A percentile compares a stretch with the other conserved stretches of the same genome.
Evolutionary conservation across 2,113 vertebrate species (phyloP).

Genomic region (Onychorhynchus coronatus): DNA sequence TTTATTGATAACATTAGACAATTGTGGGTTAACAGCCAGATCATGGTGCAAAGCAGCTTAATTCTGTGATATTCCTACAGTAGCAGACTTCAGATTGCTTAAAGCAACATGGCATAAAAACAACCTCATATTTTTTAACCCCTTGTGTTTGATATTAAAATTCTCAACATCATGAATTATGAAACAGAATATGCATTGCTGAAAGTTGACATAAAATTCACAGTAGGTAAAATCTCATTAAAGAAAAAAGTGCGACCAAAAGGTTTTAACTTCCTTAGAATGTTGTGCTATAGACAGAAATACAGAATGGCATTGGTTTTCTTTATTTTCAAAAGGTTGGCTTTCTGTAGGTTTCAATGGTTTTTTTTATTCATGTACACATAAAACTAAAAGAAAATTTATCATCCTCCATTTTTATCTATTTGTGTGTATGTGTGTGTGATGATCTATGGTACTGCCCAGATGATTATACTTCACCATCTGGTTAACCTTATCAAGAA

Average conservation of each 20-base stretch:
- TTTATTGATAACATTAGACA: background rate
- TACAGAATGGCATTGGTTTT: background rate
- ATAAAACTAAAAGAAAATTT: slow-evolving; percentile 53
- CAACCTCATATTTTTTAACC: background rate
- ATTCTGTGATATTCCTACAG: background rate
- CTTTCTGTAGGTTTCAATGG: background rate
- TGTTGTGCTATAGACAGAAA: background rate
- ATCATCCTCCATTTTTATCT: background rate
- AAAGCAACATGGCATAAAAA: background rate
- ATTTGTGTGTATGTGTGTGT: background rate
- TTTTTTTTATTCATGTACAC: slow-evolving; percentile 12
- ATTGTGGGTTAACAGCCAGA: background rate
- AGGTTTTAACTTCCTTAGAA: background rate
- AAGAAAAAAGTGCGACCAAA: background rate
- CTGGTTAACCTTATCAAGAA: slow-evolving; percentile 72
- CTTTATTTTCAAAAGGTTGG: background rate
- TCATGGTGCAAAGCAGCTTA: background rate
- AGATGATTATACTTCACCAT: slow-evolving; percentile 54
- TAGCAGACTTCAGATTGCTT: background rate
- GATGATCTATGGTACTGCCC: slow-evolving; percentile 51
- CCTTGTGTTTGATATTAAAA: background rate
- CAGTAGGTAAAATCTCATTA: background rate
- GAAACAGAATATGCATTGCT: background rate
- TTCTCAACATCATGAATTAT: background rate
- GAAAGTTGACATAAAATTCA: background rate